Evolutionary conservation across 2,888 invertebrate species (phyloP).

Genomic region (Lasioglossum morio): DNA sequence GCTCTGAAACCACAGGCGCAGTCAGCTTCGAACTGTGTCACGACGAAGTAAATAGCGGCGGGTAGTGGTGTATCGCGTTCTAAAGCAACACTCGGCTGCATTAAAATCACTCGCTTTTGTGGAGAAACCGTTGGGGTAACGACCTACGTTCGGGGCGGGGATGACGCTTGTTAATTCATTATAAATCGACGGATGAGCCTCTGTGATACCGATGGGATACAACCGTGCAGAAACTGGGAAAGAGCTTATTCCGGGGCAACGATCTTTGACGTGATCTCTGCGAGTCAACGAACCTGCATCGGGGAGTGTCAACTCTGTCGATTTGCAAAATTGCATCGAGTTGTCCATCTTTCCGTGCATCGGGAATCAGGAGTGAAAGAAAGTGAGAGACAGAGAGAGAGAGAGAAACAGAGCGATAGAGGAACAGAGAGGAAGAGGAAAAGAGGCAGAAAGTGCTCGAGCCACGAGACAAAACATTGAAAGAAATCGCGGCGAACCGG

Average conservation of each 20-base stretch:
- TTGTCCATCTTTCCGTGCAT: slow-evolving; percentile 21
- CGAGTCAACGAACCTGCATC: not conserved
- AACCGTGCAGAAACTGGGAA: not conserved
- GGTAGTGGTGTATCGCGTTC: not conserved
- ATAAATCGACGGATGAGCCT: slow-evolving; percentile 24
- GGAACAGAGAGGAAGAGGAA: not conserved
- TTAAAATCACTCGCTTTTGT: not conserved
- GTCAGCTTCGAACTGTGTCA: slow-evolving; percentile 6
- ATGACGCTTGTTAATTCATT: slow-evolving; percentile 23
- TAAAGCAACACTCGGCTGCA: slow-evolving; percentile 3
- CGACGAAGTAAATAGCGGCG: not conserved
- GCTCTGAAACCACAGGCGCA: not conserved
- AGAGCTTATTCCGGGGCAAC: slow-evolving; percentile 49
- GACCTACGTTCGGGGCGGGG: not conserved
- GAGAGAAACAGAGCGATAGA: not conserved
- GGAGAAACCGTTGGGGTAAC: not conserved
- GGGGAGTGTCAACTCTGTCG: not conserved
- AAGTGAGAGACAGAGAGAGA: not conserved
- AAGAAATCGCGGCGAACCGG: slow-evolving; percentile 32
- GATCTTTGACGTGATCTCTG: slow-evolving; percentile 35
- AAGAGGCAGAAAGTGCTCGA: slow-evolving; percentile 6
- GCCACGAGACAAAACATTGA: slow-evolving; percentile 26
- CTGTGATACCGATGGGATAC: not conserved
- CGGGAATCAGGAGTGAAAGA: not conserved
- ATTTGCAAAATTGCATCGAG: slow-evolving; percentile 41